These are phyloP conservation scores for Aradophagus sp. DNA, from an alignment of 1,140 invertebrate species.

Conservation along the genomic window DNA sequence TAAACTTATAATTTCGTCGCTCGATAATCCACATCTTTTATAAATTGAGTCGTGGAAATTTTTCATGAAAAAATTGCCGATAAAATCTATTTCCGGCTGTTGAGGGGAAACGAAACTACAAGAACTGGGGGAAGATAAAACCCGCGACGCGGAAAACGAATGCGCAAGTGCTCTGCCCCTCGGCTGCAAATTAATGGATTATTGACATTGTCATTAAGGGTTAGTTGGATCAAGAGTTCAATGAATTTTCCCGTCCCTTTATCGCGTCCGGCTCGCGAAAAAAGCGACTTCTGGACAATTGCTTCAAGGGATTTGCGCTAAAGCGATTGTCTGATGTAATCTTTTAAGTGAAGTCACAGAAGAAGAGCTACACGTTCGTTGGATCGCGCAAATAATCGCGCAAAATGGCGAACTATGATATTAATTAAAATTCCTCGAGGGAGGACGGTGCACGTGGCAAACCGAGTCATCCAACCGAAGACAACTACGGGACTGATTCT, in stretches of 20 bases:
- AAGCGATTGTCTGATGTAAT: conserved; percentile 28
- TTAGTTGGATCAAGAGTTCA: conserved; percentile 14
- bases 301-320: conserved; percentile 11
- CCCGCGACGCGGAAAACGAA: too few species aligned
- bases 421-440: conserved; percentile 34
- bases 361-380: conserved; percentile 3
- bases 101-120: too few species aligned
- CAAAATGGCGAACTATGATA: too few species aligned
- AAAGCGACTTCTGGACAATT: conserved; percentile 9
- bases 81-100: neutral
- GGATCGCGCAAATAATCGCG: conserved; percentile 10
- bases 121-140: too few species aligned
- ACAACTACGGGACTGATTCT: conserved; percentile 61
- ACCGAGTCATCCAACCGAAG: conserved; percentile 47
- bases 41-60: conserved; percentile 5
- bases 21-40: conserved; percentile 10
- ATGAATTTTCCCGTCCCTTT: conserved; percentile 14
- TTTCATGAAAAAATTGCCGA: neutral
- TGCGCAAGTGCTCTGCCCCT: too few species aligned
- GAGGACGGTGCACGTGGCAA: neutral
- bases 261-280: neutral
- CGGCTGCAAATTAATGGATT: conserved; percentile 8
- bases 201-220: conserved; percentile 11
- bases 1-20: conserved; percentile 8
- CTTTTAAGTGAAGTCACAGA: conserved; percentile 7